phyloP scores from a whole-genome alignment of 2,888 invertebrate genomes.

The Eupelmus urozonus region DNA sequence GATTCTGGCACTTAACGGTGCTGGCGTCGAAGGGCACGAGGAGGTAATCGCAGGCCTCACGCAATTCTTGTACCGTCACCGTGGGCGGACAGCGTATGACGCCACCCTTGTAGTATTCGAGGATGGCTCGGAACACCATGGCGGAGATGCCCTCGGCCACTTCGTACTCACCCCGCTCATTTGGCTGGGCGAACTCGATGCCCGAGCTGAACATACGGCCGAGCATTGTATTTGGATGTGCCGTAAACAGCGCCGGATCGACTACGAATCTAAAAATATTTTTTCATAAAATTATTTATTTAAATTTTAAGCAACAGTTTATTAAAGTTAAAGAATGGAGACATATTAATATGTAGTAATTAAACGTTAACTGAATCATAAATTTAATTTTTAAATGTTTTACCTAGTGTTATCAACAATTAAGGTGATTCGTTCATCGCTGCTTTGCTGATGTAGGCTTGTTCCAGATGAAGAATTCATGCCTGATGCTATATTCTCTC shows the following conservation, averaged over 20 bases:
- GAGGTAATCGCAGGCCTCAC: conserved; percentile 99
- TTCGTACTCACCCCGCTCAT: conserved; percentile 97
- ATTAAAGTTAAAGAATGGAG: too few relatives aligned
- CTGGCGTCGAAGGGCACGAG: conserved; percentile 98
- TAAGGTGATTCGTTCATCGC: conserved; percentile 90
- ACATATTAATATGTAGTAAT: too few relatives aligned
- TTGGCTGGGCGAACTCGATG: conserved; percentile 93
- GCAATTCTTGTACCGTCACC: conserved; percentile 95
- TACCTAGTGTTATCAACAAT: conserved; percentile 96
- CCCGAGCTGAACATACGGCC: conserved; percentile 99
- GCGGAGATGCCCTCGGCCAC: conserved; percentile 98
- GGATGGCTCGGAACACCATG: conserved; percentile 94
- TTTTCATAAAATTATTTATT: background rate
- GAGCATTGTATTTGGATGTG: conserved; percentile 98
- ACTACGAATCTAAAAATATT: conserved; percentile 84
- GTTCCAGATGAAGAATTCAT: conserved; percentile 74
- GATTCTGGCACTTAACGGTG: conserved; percentile 96
- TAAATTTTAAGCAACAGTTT: background rate
- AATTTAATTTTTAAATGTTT: conserved; percentile 9
- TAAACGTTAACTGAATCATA: too few relatives aligned
- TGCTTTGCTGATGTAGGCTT: conserved; percentile 76
- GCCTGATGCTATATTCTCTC: conserved; percentile 70
- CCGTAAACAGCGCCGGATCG: conserved; percentile 94
- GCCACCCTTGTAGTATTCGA: conserved; percentile 96
- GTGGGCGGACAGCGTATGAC: conserved; percentile 96